A percentile compares a stretch with the other conserved stretches of the same genome.
phyloP scores from a whole-genome alignment of 2,888 invertebrate species.

The Conchocele bisecta region DNA sequence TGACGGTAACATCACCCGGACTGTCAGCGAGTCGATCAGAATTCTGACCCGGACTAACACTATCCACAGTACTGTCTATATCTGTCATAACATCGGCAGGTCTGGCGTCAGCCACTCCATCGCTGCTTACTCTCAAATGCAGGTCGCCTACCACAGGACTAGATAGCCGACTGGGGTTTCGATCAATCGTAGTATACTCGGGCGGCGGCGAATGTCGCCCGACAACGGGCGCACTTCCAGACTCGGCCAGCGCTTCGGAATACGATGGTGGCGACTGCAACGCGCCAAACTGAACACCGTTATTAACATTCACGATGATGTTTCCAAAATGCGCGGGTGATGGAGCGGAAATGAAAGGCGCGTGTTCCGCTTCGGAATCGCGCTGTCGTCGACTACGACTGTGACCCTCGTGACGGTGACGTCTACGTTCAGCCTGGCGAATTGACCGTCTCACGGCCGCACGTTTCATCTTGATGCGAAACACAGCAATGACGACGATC shows the following conservation, averaged over 20 bases:
- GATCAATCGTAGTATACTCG: slow-evolving; percentile 74
- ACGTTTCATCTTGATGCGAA: slow-evolving; percentile 75
- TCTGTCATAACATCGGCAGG: not conserved
- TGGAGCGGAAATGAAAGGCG: slow-evolving; percentile 67
- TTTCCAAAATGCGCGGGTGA: slow-evolving; percentile 70
- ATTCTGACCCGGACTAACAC: not conserved
- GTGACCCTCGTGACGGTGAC: slow-evolving; percentile 24
- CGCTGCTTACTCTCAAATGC: not conserved
- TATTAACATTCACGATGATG: slow-evolving; percentile 78
- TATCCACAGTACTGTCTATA: slow-evolving; percentile 1
- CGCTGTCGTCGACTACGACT: slow-evolving; percentile 15
- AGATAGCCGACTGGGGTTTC: slow-evolving; percentile 52
- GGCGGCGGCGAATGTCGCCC: slow-evolving; percentile 71
- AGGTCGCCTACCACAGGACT: slow-evolving; percentile 3
- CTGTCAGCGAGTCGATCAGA: not conserved
- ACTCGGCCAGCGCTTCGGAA: slow-evolving; percentile 66
- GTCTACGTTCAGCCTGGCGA: slow-evolving; percentile 49
- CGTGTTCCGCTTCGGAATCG: slow-evolving; percentile 51
- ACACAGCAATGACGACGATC: slow-evolving; percentile 74
- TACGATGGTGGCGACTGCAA: slow-evolving; percentile 74
- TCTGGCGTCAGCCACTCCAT: not conserved
- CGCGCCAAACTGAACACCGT: slow-evolving; percentile 76
- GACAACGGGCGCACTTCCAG: slow-evolving; percentile 22
- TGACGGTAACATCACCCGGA: not conserved
- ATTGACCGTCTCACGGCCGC: slow-evolving; percentile 62